A percentile compares a stretch with the other conserved stretches of the same genome.
phyloP scores from a whole-genome alignment of 2,888 invertebrate species.

The Sacculina carcini region DNA sequence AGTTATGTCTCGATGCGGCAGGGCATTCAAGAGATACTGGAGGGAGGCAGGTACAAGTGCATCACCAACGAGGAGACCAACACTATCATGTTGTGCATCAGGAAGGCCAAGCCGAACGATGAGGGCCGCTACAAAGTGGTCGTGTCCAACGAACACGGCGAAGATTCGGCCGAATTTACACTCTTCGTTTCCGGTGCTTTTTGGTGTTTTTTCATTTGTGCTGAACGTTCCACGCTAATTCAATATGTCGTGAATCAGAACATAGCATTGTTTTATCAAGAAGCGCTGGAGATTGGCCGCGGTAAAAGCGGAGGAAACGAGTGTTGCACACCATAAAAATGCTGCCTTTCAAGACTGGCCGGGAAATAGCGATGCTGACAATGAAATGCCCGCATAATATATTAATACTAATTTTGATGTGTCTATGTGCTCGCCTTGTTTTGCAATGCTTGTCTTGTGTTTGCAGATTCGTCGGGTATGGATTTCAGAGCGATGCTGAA shows the following conservation, averaged over 20 bases:
- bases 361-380: too few relatives aligned
- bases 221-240: too few relatives aligned
- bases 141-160: slow-evolving; percentile 75
- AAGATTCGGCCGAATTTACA: slow-evolving; percentile 83
- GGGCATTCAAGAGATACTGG: slow-evolving; percentile 71
- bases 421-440: neutral
- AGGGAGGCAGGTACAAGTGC: slow-evolving; percentile 83
- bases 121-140: slow-evolving; percentile 84
- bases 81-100: slow-evolving; percentile 73
- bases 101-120: slow-evolving; percentile 87
- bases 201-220: too few relatives aligned
- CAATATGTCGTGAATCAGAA: too few relatives aligned
- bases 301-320: too few relatives aligned
- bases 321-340: too few relatives aligned
- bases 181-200: slow-evolving; percentile 73
- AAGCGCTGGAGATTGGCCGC: too few relatives aligned
- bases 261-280: too few relatives aligned
- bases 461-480: slow-evolving; percentile 74
- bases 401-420: neutral
- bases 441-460: slow-evolving; percentile 3
- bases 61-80: slow-evolving; percentile 80
- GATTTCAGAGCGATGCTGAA: slow-evolving; percentile 97
- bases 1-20: slow-evolving; percentile 15
- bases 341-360: too few relatives aligned
- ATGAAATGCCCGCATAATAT: neutral